phyloP scores from a whole-genome alignment of 1,140 invertebrate species.

The Leucophenga varia region DNA sequence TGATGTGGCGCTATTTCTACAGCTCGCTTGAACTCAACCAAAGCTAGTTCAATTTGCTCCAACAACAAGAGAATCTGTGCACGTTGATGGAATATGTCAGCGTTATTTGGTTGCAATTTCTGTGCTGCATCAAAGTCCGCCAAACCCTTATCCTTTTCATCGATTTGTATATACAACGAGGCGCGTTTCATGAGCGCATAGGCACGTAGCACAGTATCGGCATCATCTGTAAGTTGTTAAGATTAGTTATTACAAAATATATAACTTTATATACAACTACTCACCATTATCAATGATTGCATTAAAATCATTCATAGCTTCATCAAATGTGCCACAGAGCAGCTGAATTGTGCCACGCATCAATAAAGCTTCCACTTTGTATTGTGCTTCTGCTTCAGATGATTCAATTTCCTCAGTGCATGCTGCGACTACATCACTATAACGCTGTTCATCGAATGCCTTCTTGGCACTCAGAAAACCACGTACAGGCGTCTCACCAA shows the following conservation, averaged over 20 bases:
- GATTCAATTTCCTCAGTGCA: constrained; percentile 81
- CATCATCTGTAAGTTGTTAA: constrained; percentile 56
- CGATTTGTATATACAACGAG: constrained; percentile 77
- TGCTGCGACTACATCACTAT: constrained; percentile 74
- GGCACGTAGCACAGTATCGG: constrained; percentile 66
- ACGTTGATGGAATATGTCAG: constrained; percentile 79
- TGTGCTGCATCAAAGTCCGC: constrained; percentile 77
- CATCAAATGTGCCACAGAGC: constrained; percentile 70
- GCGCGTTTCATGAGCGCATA: constrained; percentile 92
- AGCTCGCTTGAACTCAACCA: constrained; percentile 80
- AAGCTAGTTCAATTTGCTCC: constrained; percentile 77
- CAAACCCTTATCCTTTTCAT: constrained; percentile 71
- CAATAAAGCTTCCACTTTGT: constrained; percentile 69
- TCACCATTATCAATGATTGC: constrained; percentile 62
- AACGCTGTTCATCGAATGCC: constrained; percentile 69
- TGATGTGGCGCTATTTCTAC: constrained; percentile 79
- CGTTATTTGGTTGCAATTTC: constrained; percentile 73
- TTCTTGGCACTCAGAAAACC: constrained; percentile 69
- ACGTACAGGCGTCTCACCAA: constrained; percentile 53
- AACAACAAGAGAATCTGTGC: constrained; percentile 79
- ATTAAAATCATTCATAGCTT: constrained; percentile 72
- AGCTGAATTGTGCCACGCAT: constrained; percentile 82
- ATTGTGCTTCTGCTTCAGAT: constrained; percentile 59
- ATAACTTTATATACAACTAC: background rate
- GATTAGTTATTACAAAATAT: no score